Conservation (phyloP, 2,113 vertebrate species). For the Coptodon rendalli region DNA sequence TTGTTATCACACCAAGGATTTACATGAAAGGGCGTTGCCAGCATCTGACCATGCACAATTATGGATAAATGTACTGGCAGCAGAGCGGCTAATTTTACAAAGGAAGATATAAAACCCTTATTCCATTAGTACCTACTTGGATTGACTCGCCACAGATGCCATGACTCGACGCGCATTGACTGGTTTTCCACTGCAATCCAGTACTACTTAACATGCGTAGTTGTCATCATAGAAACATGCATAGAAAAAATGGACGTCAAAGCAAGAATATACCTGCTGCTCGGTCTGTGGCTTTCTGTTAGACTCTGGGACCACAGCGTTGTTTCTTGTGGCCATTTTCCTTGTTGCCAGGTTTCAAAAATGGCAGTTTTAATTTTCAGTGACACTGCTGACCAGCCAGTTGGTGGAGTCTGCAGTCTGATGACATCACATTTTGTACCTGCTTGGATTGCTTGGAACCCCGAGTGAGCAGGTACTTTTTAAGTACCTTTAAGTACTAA, state of each 20-base stretch:
- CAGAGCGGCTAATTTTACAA: not conserved
- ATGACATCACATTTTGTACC: fast-evolving
- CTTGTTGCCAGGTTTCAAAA: not conserved
- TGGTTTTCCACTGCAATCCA: not conserved
- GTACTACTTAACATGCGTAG: not conserved
- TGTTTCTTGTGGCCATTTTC: not conserved
- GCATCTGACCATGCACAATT: not conserved
- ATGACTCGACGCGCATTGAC: fast-evolving
- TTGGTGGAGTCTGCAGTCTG: not conserved
- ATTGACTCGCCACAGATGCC: not conserved
- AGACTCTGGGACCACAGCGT: not conserved
- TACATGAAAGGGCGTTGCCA: fast-evolving
- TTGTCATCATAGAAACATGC: not conserved
- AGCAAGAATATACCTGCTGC: not conserved
- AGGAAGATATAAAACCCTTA: not conserved
- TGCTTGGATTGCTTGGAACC: not conserved
- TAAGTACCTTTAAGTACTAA: not conserved
- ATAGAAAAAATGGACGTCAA: not conserved
- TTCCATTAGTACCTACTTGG: not conserved
- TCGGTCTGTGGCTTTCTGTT: not conserved
- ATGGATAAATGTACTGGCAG: not conserved
- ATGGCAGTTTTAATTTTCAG: fast-evolving
- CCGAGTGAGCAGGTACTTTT: not conserved
- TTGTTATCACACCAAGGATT: not conserved
- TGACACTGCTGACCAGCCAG: not conserved